These are phyloP conservation scores for Noctua pronuba DNA, from an alignment of 2,888 invertebrate species.

Conservation along the genomic window DNA sequence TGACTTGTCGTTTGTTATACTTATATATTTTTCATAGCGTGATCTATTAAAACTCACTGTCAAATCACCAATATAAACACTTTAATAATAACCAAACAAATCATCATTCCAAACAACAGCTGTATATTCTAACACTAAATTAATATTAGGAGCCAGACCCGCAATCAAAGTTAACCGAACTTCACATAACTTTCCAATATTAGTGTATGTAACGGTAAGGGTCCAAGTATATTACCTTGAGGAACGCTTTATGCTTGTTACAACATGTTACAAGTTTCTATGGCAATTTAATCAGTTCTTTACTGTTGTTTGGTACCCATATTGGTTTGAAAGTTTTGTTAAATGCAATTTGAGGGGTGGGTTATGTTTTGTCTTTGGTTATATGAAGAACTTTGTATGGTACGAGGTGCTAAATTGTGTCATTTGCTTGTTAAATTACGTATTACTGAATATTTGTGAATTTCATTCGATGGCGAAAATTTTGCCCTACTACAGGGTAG, in stretches of 20 bases:
- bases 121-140: slow-evolving; percentile 55
- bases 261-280: slow-evolving; percentile 58
- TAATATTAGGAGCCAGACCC: slow-evolving; percentile 59
- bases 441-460: background rate
- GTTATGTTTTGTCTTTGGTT: slow-evolving; percentile 10
- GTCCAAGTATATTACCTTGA: slow-evolving; percentile 62
- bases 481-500: background rate
- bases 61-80: slow-evolving; percentile 4
- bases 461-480: background rate
- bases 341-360: slow-evolving; percentile 9
- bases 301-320: slow-evolving; percentile 45
- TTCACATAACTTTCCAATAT: slow-evolving; percentile 60
- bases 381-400: background rate
- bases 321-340: slow-evolving; percentile 44
- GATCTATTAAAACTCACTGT: background rate
- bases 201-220: slow-evolving; percentile 51
- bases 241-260: slow-evolving; percentile 48
- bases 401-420: background rate
- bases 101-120: slow-evolving; percentile 32
- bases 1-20: too few species aligned
- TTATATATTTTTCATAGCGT: background rate
- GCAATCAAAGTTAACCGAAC: slow-evolving; percentile 64
- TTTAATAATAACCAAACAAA: slow-evolving; percentile 25
- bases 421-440: slow-evolving; percentile 2
- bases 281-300: slow-evolving; percentile 61